Conservation (phyloP, 2,113 vertebrate genomes). For the Aleadryas rufinucha region DNA sequence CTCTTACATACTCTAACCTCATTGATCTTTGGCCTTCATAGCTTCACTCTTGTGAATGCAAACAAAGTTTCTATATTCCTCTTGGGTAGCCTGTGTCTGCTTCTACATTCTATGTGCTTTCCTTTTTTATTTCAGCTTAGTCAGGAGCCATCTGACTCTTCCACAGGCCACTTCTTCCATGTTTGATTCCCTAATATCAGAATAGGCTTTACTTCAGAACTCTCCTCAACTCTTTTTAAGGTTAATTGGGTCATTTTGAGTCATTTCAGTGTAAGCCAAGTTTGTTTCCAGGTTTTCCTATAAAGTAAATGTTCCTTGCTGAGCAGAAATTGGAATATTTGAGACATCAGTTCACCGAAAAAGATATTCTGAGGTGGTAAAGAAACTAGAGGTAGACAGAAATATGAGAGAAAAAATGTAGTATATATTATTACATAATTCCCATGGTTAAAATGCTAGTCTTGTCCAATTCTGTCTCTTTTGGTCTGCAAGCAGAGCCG, state of each 20-base stretch:
- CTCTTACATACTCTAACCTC: background rate
- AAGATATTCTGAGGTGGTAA: background rate
- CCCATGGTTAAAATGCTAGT: background rate
- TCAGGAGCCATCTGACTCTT: background rate
- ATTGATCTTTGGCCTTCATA: background rate
- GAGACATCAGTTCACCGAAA: background rate
- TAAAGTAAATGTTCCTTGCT: background rate
- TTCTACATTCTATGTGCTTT: background rate
- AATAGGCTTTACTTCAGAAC: background rate
- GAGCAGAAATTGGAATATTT: background rate
- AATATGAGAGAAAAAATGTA: background rate
- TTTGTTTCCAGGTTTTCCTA: background rate
- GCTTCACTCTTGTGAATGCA: background rate
- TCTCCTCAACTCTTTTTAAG: background rate
- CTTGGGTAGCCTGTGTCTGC: background rate
- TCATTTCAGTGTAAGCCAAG: background rate
- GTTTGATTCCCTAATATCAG: background rate
- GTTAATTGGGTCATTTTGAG: background rate
- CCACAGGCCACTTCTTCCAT: background rate
- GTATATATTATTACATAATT: background rate
- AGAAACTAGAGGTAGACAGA: background rate
- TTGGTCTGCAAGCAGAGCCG: background rate
- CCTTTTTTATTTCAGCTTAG: background rate
- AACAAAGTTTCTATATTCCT: background rate
- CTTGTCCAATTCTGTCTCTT: background rate